phyloP scores from a whole-genome alignment of 2,888 invertebrate species.

The Apamea anceps region DNA sequence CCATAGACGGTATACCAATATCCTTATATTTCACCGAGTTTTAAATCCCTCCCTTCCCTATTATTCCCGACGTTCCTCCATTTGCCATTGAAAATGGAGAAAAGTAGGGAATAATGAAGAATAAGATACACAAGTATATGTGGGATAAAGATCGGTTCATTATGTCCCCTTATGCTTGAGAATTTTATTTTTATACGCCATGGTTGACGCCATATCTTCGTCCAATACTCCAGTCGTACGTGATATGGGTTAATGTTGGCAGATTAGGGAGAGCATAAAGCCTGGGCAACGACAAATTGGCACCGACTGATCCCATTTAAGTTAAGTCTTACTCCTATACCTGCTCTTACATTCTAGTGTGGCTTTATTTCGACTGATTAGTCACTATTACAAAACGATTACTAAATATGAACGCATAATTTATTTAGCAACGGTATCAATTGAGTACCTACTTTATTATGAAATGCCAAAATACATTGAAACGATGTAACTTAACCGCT shows the following conservation, averaged over 20 bases:
- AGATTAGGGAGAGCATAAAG: conserved; percentile 35
- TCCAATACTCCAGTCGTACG: conserved; percentile 11
- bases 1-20: background rate
- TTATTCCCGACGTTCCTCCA: background rate
- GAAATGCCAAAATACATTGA: background rate
- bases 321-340: background rate
- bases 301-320: conserved; percentile 6
- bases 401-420: conserved; percentile 36
- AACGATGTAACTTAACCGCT: background rate
- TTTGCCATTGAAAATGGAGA: background rate
- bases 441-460: background rate
- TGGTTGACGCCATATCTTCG: conserved; percentile 9
- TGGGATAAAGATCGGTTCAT: conserved; percentile 14
- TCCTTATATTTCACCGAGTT: conserved; percentile 17
- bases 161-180: background rate
- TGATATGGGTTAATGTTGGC: conserved; percentile 42
- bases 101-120: conserved; percentile 11
- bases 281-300: conserved; percentile 9
- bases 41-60: background rate
- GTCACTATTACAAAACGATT: conserved; percentile 37
- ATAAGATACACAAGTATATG: background rate
- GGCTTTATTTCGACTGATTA: conserved; percentile 31
- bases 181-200: conserved; percentile 28
- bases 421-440: conserved; percentile 21
- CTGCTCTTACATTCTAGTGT: background rate